Percentiles rank a stretch among this genome's conserved stretches.
These are phyloP conservation scores for Lepilemur septentrionalis DNA, from an alignment of 2,797 vertebrate species.

Conservation along the genomic window DNA sequence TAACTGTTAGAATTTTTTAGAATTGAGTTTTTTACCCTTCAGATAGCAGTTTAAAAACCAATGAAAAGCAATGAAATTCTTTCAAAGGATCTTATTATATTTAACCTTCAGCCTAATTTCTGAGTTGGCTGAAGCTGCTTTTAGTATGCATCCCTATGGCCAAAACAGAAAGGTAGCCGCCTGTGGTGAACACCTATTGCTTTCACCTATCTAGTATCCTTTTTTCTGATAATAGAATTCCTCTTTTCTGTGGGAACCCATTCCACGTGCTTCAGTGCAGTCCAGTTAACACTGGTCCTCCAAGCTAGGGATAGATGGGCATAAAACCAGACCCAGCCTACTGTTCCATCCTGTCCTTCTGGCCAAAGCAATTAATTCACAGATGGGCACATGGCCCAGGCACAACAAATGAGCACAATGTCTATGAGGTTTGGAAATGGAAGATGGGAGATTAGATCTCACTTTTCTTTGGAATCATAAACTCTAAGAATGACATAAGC, in stretches of 20 bases:
- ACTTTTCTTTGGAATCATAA: background rate
- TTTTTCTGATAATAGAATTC: background rate
- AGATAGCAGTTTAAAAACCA: background rate
- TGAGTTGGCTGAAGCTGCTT: background rate
- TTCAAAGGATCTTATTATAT: slow-evolving; percentile 33
- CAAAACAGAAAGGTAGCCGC: background rate
- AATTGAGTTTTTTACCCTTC: background rate
- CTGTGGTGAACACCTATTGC: background rate
- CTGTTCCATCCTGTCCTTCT: background rate
- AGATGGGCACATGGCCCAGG: background rate
- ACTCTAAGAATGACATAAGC: background rate
- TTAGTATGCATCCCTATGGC: background rate
- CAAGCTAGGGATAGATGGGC: background rate
- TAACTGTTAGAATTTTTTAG: background rate
- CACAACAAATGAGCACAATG: background rate
- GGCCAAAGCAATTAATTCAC: background rate
- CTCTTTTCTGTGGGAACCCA: background rate
- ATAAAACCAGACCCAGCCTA: background rate
- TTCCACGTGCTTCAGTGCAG: background rate
- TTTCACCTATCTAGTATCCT: background rate
- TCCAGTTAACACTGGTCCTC: background rate
- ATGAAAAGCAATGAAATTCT: background rate
- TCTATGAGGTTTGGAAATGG: background rate
- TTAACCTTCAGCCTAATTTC: slow-evolving; percentile 23
- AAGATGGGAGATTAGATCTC: background rate